These are phyloP conservation scores for Leiothrix lutea DNA, from an alignment of 2,113 vertebrate species.

Conservation along the genomic window DNA sequence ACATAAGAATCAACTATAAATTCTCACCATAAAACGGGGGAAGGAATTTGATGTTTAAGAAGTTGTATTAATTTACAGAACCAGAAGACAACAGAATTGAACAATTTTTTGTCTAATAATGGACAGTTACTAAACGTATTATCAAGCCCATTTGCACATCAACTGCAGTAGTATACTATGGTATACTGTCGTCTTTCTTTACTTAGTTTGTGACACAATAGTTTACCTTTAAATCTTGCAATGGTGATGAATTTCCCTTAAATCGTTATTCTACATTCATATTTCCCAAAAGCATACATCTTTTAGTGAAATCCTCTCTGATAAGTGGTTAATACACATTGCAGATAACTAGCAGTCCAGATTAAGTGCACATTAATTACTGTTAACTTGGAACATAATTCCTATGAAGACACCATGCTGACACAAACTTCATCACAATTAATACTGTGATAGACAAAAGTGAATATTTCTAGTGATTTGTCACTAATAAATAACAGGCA, in stretches of 20 bases:
- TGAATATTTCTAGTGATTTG: constrained; percentile 37
- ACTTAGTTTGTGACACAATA: constrained; percentile 28
- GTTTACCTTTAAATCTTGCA: constrained; percentile 55
- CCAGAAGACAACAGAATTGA: constrained; percentile 48
- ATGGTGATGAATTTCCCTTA: constrained; percentile 27
- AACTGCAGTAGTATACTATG: neutral
- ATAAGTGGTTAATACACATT: constrained; percentile 37
- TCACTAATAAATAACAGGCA: constrained; percentile 32
- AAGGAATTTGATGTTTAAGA: neutral
- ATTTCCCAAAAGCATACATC: constrained; percentile 41
- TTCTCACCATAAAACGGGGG: neutral
- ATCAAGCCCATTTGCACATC: constrained; percentile 21
- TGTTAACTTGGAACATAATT: constrained; percentile 65
- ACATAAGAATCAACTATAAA: neutral
- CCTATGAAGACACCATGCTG: constrained; percentile 34
- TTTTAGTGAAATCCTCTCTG: constrained; percentile 28
- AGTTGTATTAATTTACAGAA: constrained; percentile 16
- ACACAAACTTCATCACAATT: constrained; percentile 32
- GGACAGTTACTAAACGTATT: neutral
- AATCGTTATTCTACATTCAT: neutral
- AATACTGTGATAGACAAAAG: constrained; percentile 21
- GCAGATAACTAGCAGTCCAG: constrained; percentile 30
- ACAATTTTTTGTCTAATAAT: constrained; percentile 19
- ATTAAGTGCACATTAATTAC: constrained; percentile 66
- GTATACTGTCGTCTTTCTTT: neutral